Evolutionary conservation across 1,140 invertebrate species (phyloP), one percentile per base, ranked within the genome.

Genomic region (Pygmarrhopalites habei): DNA sequence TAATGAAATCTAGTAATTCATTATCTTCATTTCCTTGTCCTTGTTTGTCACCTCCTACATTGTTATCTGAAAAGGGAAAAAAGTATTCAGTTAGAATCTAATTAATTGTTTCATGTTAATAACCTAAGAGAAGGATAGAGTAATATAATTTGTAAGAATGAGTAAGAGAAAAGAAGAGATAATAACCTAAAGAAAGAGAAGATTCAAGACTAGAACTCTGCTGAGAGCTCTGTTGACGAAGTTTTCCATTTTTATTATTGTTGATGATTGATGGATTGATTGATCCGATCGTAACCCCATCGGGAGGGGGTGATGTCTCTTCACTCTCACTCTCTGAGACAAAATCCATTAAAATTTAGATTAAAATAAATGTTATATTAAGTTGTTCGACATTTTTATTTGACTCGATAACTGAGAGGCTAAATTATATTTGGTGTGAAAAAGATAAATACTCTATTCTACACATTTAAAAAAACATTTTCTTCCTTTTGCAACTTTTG

Each of bases 1-100:
- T 86, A 58, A 97, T 89, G 75, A 96, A 97, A 55, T 84, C 82
- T 47, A 89, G 83, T 59, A 95, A 76, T 77, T 96, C 89, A 35
- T 86, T 84, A 21, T 88, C 87, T 60, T 86, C 86, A 58, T 83
- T 47, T 35, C 32, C 32, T 29, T 55, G 26, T 29, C 32, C 25
- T 29, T 55, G 26, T n/a, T 62, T 52, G 29, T 58, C 43, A 46
- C 43, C n/a, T 25, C 14, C 21, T 17, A 28, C 29, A 28, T 32
- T 58, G 43, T 58, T 58, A 25, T 58, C 57, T 58, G 55, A 39
- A 39, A 39, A n/a, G n/a, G n/a, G n/a, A n/a, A 41, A 41, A 41
- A 41, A 41, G 39, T 41, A 12, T 12, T n/a, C 10, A 41, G 10
- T 41, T n/a, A 41, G n/a, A 41, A n/a, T 41, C n/a, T 12, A 12